Conservation (phyloP, 2,888 invertebrate species). For the Patella depressa region DNA sequence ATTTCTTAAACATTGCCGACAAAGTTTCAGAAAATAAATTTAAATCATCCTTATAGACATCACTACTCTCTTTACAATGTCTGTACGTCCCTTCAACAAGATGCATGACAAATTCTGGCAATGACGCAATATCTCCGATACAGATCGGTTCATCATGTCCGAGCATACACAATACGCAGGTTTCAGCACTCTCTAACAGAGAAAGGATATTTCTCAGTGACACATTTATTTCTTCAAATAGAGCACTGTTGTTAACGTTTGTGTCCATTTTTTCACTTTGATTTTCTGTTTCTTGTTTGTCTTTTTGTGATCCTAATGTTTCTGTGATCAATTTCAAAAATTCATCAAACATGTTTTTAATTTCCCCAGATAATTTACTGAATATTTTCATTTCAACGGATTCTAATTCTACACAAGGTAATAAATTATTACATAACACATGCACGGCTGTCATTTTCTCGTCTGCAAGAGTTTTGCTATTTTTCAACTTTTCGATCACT, state of each 20-base stretch:
- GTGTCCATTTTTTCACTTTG: neutral
- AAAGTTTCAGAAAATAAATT: constrained; percentile 51
- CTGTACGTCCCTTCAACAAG: constrained; percentile 54
- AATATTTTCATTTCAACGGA: constrained; percentile 51
- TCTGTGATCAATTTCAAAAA: neutral
- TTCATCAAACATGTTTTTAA: neutral
- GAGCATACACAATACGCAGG: constrained; percentile 47
- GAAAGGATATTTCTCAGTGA: neutral
- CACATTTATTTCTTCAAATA: neutral
- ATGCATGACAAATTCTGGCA: constrained; percentile 51
- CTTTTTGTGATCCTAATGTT: neutral
- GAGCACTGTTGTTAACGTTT: too few species aligned
- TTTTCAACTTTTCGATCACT: constrained; percentile 40
- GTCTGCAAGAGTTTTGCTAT: neutral
- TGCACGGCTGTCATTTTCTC: constrained; percentile 18
- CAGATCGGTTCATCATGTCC: constrained; percentile 28
- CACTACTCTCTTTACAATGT: constrained; percentile 60
- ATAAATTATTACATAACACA: constrained; percentile 55
- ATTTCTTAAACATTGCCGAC: constrained; percentile 56
- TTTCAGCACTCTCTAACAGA: constrained; percentile 45
- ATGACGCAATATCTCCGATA: constrained; percentile 43
- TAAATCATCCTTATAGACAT: constrained; percentile 54
- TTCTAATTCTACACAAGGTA: constrained; percentile 51
- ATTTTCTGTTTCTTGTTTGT: neutral
- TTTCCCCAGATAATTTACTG: constrained; percentile 34